Evolutionary conservation across 2,797 vertebrate species (phyloP).

Genomic region (Gymnothorax reevesii): DNA sequence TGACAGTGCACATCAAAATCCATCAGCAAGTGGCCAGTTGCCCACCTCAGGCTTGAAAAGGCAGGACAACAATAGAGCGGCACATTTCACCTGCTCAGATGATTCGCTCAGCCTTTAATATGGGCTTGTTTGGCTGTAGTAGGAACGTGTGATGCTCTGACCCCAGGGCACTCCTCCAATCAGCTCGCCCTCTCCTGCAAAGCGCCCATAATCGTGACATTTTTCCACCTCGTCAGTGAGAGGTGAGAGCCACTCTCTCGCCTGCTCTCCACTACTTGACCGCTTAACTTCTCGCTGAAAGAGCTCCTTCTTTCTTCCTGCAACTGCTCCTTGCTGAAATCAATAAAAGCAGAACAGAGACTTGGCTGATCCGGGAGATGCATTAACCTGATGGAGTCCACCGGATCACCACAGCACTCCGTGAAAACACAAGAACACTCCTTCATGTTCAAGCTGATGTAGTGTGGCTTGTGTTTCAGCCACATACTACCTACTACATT

Average conservation of each 20-base stretch:
- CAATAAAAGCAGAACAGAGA: slow-evolving; percentile 77
- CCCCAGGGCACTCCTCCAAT: slow-evolving; percentile 80
- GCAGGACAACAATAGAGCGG: slow-evolving; percentile 65
- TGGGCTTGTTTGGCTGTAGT: slow-evolving; percentile 74
- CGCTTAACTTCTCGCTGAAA: slow-evolving; percentile 85
- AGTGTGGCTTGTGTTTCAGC: too few relatives aligned
- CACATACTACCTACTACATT: too few relatives aligned
- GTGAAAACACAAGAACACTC: too few relatives aligned
- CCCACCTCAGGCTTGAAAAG: slow-evolving; percentile 53
- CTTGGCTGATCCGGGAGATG: slow-evolving; percentile 67
- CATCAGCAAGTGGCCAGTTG: neutral
- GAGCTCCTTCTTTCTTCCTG: slow-evolving; percentile 76
- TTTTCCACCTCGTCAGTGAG: slow-evolving; percentile 85
- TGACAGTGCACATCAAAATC: neutral
- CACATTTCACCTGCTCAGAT: slow-evolving; percentile 70
- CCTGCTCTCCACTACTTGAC: slow-evolving; percentile 74
- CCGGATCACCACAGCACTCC: too few relatives aligned
- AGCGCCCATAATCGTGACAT: slow-evolving; percentile 83
- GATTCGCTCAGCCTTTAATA: slow-evolving; percentile 76
- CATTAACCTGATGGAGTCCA: slow-evolving; percentile 60
- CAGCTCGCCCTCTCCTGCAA: slow-evolving; percentile 81
- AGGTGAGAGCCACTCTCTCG: slow-evolving; percentile 80
- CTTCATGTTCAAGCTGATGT: too few relatives aligned
- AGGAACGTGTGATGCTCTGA: slow-evolving; percentile 74
- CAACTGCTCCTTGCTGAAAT: slow-evolving; percentile 78